These are phyloP conservation scores for Acromyrmex heyeri DNA, from an alignment of 1,140 invertebrate genomes.

Conservation along the genomic window DNA sequence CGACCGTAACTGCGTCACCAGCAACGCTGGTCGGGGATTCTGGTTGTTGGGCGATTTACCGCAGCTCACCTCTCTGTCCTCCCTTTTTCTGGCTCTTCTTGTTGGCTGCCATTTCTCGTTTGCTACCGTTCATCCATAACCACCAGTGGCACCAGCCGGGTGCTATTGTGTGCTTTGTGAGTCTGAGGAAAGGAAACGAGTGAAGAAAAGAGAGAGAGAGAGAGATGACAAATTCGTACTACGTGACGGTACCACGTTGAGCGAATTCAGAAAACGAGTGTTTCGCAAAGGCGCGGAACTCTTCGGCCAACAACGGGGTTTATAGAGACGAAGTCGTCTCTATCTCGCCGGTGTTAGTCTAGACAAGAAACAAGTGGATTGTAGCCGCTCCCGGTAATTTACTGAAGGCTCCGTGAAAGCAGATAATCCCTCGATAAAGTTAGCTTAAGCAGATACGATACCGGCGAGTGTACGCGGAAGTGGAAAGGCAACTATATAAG, in stretches of 20 bases:
- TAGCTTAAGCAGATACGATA: slow-evolving; percentile 57
- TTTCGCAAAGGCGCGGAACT: slow-evolving; percentile 57
- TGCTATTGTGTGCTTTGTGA: slow-evolving; percentile 71
- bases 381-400: slow-evolving; percentile 61
- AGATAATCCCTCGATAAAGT: slow-evolving; percentile 63
- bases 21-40: slow-evolving; percentile 33
- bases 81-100: slow-evolving; percentile 77
- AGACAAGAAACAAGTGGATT: slow-evolving; percentile 73
- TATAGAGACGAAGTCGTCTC: slow-evolving; percentile 62
- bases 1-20: slow-evolving; percentile 55
- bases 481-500: slow-evolving; percentile 12
- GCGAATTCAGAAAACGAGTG: slow-evolving; percentile 74
- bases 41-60: slow-evolving; percentile 63
- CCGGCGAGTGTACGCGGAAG: slow-evolving; percentile 47
- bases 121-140: slow-evolving; percentile 84
- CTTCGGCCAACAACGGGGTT: slow-evolving; percentile 11
- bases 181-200: slow-evolving; percentile 26
- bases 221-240: slow-evolving; percentile 64
- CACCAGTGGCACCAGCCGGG: slow-evolving; percentile 67
- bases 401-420: slow-evolving; percentile 52
- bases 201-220: slow-evolving; percentile 11
- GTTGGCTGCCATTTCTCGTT: slow-evolving; percentile 75
- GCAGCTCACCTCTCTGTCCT: slow-evolving; percentile 45
- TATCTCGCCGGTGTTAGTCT: slow-evolving; percentile 49
- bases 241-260: slow-evolving; percentile 7